Percentiles rank a stretch among this genome's conserved stretches.
Conservation (phyloP, 1,140 invertebrate species). For the Zaprionus kolodkinae region DNA sequence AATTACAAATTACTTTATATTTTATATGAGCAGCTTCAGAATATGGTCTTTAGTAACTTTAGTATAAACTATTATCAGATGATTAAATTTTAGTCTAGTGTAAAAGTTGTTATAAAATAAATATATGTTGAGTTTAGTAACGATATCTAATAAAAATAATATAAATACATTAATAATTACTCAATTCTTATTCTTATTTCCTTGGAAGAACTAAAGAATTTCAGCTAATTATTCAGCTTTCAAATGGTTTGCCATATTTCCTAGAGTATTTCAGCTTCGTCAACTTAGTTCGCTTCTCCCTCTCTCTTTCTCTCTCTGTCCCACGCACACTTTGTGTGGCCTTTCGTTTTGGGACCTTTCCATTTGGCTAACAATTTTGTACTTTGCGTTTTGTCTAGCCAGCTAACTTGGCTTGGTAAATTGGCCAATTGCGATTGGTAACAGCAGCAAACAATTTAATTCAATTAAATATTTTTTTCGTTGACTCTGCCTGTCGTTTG, state of each 20-base stretch:
- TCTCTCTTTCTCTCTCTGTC: background rate
- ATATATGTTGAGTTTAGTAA: no score
- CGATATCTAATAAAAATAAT: no score
- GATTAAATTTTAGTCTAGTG: no score
- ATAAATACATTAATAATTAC: no score
- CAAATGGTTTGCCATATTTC: background rate
- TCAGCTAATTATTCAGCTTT: no score
- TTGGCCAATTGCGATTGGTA: conserved; percentile 83
- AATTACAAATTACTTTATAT: no score
- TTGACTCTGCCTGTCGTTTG: conserved; percentile 78
- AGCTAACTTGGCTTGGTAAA: conserved; percentile 47
- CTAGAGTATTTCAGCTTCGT: background rate
- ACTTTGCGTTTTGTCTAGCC: conserved; percentile 63
- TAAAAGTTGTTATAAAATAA: no score
- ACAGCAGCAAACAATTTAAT: conserved; percentile 83
- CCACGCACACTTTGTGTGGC: background rate
- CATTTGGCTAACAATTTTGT: conserved; percentile 78
- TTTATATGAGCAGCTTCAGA: no score
- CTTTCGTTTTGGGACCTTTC: conserved; percentile 47
- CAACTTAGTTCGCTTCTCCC: background rate
- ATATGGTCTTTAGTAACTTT: no score
- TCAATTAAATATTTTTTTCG: conserved; percentile 83
- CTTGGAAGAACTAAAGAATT: no score
- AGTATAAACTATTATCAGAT: no score
- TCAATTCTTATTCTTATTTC: no score